These are phyloP conservation scores for Nannobrachium achirus DNA, from an alignment of 2,113 vertebrate species.

Conservation along the genomic window DNA sequence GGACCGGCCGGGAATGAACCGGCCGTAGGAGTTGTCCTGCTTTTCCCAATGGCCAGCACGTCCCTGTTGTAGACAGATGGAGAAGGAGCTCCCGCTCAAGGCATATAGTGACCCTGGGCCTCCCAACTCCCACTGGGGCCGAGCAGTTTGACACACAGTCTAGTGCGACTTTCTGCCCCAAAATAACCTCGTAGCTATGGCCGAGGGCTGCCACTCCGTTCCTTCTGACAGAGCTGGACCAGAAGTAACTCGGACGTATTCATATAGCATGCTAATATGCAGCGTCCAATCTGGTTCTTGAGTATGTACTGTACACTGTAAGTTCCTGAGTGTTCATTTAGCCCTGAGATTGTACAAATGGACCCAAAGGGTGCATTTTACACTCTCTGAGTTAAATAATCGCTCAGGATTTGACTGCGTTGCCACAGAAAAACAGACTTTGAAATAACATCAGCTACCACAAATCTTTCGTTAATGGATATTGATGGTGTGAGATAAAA, in stretches of 20 bases:
- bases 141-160: slow-evolving; percentile 6
- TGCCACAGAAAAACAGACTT: background rate
- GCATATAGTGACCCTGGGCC: slow-evolving; percentile 2
- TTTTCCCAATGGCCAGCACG: too few relatives aligned
- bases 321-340: background rate
- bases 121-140: slow-evolving; percentile 6
- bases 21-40: too few relatives aligned
- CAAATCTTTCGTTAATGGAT: slow-evolving; percentile 30
- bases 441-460: background rate
- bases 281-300: background rate
- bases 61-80: too few relatives aligned
- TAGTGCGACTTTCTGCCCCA: background rate
- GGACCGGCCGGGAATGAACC: too few relatives aligned
- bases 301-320: too few relatives aligned
- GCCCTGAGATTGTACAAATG: background rate
- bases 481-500: slow-evolving; percentile 33
- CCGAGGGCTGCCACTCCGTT: background rate
- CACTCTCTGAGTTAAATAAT: too few relatives aligned
- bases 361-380: too few relatives aligned
- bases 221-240: background rate
- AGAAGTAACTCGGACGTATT: slow-evolving; percentile 1
- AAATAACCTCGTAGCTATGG: background rate
- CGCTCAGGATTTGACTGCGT: background rate
- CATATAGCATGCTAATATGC: background rate
- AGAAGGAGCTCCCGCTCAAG: slow-evolving; percentile 6